These are phyloP conservation scores for Ophioninae sp. DNA, from an alignment of 2,888 invertebrate species.

Conservation along the genomic window DNA sequence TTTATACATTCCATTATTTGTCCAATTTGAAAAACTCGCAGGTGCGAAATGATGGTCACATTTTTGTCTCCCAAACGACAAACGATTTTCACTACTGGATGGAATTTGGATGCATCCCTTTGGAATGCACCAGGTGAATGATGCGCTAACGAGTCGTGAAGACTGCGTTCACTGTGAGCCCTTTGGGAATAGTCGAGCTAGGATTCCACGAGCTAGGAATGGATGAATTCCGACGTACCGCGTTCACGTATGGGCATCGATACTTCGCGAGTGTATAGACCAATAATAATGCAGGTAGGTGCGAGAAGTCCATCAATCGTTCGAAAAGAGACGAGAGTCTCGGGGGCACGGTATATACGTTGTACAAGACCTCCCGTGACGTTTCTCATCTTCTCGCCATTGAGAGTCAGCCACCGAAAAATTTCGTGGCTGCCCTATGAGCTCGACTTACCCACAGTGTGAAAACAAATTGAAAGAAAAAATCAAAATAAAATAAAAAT, in stretches of 20 bases:
- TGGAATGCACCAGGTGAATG: slow-evolving; percentile 72
- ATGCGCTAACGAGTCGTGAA: slow-evolving; percentile 78
- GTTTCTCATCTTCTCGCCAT: slow-evolving; percentile 78
- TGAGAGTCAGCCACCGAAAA: slow-evolving; percentile 45
- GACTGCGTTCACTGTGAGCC: slow-evolving; percentile 32
- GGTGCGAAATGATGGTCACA: slow-evolving; percentile 13
- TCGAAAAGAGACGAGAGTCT: slow-evolving; percentile 51
- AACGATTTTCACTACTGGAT: background rate
- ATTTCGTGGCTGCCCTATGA: slow-evolving; percentile 12
- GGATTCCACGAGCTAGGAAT: slow-evolving; percentile 20
- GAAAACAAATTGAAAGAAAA: slow-evolving; percentile 2
- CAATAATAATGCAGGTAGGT: slow-evolving; percentile 71
- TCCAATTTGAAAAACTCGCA: background rate
- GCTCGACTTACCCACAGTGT: slow-evolving; percentile 9
- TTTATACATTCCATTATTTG: background rate
- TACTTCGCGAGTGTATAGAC: slow-evolving; percentile 49
- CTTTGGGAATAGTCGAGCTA: slow-evolving; percentile 5
- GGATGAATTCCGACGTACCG: slow-evolving; percentile 22
- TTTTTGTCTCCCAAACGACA: background rate
- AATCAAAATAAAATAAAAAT: slow-evolving; percentile 8
- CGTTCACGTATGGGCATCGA: slow-evolving; percentile 39
- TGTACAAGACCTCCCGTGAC: slow-evolving; percentile 77
- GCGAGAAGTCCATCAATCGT: slow-evolving; percentile 78
- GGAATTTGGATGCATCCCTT: slow-evolving; percentile 35
- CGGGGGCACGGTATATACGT: slow-evolving; percentile 5